Evolutionary conservation across 2,797 vertebrate species (phyloP).

Genomic region (Anguilla marmorata): DNA sequence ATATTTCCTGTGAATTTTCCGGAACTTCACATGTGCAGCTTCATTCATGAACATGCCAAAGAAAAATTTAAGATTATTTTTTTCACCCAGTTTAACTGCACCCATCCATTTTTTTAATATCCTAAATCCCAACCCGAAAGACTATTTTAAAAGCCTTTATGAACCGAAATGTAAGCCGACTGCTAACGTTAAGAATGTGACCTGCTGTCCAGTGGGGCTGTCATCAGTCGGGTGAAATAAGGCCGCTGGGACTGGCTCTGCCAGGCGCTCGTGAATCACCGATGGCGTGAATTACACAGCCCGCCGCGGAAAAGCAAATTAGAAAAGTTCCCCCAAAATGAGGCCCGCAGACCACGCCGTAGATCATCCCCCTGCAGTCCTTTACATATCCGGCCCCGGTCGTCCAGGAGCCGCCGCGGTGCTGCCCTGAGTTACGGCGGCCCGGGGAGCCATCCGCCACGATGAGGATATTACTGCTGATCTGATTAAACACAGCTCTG

Average conservation of each 20-base stretch:
- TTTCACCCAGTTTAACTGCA: neutral
- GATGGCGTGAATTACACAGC: conserved; percentile 57
- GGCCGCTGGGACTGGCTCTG: conserved; percentile 50
- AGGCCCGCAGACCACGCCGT: conserved; percentile 45
- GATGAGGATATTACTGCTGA: conserved; percentile 60
- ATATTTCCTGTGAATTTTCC: no score
- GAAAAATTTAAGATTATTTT: neutral
- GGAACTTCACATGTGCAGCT: no score
- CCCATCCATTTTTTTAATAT: neutral
- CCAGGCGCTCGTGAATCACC: conserved; percentile 61
- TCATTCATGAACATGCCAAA: no score
- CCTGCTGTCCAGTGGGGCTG: conserved; percentile 41
- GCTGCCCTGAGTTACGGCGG: conserved; percentile 54
- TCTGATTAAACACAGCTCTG: conserved; percentile 50
- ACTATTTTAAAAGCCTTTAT: neutral
- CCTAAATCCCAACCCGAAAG: neutral
- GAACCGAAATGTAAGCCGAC: neutral
- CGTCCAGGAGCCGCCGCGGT: conserved; percentile 29
- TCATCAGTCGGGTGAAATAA: conserved; percentile 53
- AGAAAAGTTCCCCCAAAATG: conserved; percentile 59
- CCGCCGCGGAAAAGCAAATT: conserved; percentile 52
- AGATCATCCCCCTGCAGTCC: conserved; percentile 48
- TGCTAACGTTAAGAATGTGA: conserved; percentile 1
- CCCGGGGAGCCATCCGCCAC: conserved; percentile 46
- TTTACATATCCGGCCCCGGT: conserved; percentile 1